Conservation (phyloP, 2,888 invertebrate species). For the Xylocampa areola region DNA sequence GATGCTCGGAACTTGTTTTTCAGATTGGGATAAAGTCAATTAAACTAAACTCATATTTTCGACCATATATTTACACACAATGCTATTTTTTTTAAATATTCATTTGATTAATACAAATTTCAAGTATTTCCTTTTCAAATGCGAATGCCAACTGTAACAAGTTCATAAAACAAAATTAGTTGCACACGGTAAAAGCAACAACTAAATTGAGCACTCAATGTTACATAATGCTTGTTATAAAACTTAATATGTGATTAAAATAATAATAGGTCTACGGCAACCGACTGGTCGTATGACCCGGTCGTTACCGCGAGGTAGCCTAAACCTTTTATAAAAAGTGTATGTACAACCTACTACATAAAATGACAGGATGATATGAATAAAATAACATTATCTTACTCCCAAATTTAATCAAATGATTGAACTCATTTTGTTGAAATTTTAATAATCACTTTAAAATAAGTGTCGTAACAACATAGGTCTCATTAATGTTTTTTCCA, state of each 20-base stretch:
- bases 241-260: slow-evolving; percentile 61
- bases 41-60: too few relatives aligned
- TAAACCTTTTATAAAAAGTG: slow-evolving; percentile 66
- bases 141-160: slow-evolving; percentile 50
- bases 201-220: slow-evolving; percentile 82
- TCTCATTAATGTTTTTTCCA: slow-evolving; percentile 2
- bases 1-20: too few relatives aligned
- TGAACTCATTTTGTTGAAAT: slow-evolving; percentile 33
- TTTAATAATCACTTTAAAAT: slow-evolving; percentile 27
- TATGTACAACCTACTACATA: slow-evolving; percentile 71
- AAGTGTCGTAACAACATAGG: slow-evolving; percentile 17
- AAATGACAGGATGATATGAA: slow-evolving; percentile 55
- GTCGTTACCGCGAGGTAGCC: slow-evolving; percentile 49
- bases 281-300: slow-evolving; percentile 29
- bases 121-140: slow-evolving; percentile 43
- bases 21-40: too few relatives aligned
- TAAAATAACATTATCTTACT: slow-evolving; percentile 41
- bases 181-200: slow-evolving; percentile 71
- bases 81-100: too few relatives aligned
- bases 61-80: too few relatives aligned
- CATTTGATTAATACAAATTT: too few relatives aligned
- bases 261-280: slow-evolving; percentile 41
- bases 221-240: slow-evolving; percentile 61
- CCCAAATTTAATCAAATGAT: slow-evolving; percentile 40
- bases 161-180: slow-evolving; percentile 64